Evolutionary conservation across 2,888 invertebrate genomes (phyloP), one percentile per base, ranked within the genome.

Genomic region (Ptychoptera contaminata): DNA sequence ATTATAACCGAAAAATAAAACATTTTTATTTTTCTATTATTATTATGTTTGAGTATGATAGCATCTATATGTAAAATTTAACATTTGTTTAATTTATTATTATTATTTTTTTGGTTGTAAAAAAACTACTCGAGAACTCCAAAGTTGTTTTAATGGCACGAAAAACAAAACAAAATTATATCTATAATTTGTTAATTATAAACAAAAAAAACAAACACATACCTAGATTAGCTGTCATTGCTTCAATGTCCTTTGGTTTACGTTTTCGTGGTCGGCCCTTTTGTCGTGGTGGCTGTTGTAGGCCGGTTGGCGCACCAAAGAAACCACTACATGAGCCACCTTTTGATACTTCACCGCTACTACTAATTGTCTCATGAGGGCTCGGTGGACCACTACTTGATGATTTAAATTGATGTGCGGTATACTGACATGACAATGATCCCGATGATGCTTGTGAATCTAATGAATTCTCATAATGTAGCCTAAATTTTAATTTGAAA

Each of bases 201-300:
- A 30, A 38, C 2, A 38, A 10, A 8, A 5, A 38, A 23, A 10
- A 15, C 12, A 14, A 32, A 29, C 16, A 65, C 80, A 79, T 67
- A 86, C 87, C 87, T 65, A 87, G 76, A 66, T 79, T 86, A 43
- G 85, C 82, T 43, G 84, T 80, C 79, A 87, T 81, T 48, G 82
- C 76, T 59, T 87, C 87, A 55, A 87, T 75, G 62, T 88, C 87
- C 71, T 88, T 88, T 43, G 86, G 87, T 67, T 92, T 92, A 72
- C 91, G 74, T 70, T 92, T 92, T 61, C 92, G 72, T 32, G 92
- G 92, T 53, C 93, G 72, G 9, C 92, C 92, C 72, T 93, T 93
- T 66, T 91, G 91, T 54, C 90, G 73, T 7, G 88, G 85, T 53
- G 71, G 63, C 67, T 73, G 61, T 57, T 67, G 67, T 67, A 74